A percentile compares a stretch with the other conserved stretches of the same genome.
Conservation (phyloP, 2,888 invertebrate species). For the Sepiola atlantica region DNA sequence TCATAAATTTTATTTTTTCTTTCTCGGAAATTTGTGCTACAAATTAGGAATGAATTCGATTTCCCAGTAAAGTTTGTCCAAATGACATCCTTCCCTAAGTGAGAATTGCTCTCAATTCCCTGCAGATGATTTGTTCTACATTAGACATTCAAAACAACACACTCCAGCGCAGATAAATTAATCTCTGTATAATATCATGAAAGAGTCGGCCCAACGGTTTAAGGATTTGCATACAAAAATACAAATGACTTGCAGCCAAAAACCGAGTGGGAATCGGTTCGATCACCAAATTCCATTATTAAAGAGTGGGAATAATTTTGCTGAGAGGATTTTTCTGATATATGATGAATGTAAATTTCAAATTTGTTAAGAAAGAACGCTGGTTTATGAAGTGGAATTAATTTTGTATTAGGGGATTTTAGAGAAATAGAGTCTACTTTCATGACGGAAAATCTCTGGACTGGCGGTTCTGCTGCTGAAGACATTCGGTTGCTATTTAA, state of each 20-base stretch:
- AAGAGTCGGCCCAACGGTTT: neutral
- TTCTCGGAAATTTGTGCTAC: neutral
- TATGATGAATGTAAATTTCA: neutral
- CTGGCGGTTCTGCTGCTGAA: too few relatives aligned
- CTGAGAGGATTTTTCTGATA: too few relatives aligned
- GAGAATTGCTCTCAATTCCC: neutral
- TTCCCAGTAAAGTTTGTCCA: neutral
- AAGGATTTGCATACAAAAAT: neutral
- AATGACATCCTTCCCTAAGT: neutral
- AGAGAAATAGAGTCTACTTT: too few relatives aligned
- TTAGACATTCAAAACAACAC: neutral
- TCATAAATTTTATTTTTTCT: neutral
- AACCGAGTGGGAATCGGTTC: neutral
- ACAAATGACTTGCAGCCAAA: neutral
- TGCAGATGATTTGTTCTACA: neutral
- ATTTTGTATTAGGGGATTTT: too few relatives aligned
- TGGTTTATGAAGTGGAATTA: neutral
- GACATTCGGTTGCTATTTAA: too few relatives aligned
- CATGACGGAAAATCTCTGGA: too few relatives aligned
- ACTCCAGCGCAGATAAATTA: neutral
- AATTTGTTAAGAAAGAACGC: neutral
- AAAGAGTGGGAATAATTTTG: neutral
- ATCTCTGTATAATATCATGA: neutral
- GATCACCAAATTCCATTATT: neutral
- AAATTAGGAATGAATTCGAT: neutral